Percentiles rank a stretch among this genome's conserved stretches.
Evolutionary conservation across 1,140 invertebrate genomes (phyloP).

Genomic region (Penaeus vannamei): DNA sequence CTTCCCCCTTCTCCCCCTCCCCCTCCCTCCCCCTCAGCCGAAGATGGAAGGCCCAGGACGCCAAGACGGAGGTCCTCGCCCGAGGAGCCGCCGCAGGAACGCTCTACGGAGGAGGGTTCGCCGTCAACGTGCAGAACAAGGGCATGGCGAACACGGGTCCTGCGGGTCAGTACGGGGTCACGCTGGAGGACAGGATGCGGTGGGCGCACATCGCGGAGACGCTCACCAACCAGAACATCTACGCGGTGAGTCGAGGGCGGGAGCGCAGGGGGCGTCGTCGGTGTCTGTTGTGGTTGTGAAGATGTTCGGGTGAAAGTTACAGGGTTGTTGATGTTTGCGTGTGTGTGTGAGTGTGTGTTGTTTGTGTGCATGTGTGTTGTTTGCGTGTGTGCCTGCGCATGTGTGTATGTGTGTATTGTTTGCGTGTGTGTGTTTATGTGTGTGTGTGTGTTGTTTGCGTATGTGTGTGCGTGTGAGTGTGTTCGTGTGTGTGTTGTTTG

Average conservation of each 20-base stretch:
- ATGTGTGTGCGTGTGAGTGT: too few relatives aligned
- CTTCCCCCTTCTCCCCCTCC: not conserved
- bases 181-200: slow-evolving; percentile 82
- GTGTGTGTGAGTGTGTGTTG: too few relatives aligned
- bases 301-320: too few relatives aligned
- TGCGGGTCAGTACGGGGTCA: slow-evolving; percentile 71
- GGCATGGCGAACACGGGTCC: slow-evolving; percentile 29
- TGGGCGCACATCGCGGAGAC: slow-evolving; percentile 88
- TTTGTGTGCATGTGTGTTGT: too few relatives aligned
- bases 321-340: too few relatives aligned
- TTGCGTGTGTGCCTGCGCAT: too few relatives aligned
- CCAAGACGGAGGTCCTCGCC: slow-evolving; percentile 58
- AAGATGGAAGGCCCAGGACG: slow-evolving; percentile 57
- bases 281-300: too few relatives aligned
- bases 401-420: too few relatives aligned
- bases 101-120: slow-evolving; percentile 29
- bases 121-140: slow-evolving; percentile 53
- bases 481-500: too few relatives aligned
- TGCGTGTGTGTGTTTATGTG: too few relatives aligned
- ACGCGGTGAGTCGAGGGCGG: slow-evolving; percentile 73
- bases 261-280: too few relatives aligned
- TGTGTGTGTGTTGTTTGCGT: too few relatives aligned
- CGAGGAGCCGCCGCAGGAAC: slow-evolving; percentile 42
- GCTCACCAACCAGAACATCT: slow-evolving; percentile 83
- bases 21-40: slow-evolving; percentile 30